phyloP scores from a whole-genome alignment of 2,888 invertebrate genomes.

The Hololepta plana region DNA sequence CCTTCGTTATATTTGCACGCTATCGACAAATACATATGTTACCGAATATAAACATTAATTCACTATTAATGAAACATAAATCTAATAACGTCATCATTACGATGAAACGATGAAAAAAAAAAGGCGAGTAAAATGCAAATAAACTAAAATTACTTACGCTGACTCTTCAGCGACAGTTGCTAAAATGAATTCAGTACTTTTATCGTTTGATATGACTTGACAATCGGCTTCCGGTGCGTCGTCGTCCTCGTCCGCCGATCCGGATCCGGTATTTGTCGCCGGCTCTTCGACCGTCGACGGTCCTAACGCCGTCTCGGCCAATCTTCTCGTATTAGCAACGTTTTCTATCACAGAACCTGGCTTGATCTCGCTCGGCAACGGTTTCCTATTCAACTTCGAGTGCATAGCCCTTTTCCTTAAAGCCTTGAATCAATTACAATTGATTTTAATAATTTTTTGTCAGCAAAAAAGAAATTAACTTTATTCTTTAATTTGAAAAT shows the following conservation, averaged over 20 bases:
- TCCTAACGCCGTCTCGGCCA: constrained; percentile 62
- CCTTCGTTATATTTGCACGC: too few relatives aligned
- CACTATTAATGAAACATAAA: not conserved
- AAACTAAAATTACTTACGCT: constrained; percentile 41
- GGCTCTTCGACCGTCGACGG: constrained; percentile 53
- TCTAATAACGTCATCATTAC: not conserved
- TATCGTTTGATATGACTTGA: constrained; percentile 78
- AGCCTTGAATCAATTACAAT: constrained; percentile 35
- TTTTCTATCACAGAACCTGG: constrained; percentile 78
- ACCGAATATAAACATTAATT: constrained; percentile 3
- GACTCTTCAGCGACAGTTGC: constrained; percentile 76
- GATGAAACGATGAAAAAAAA: constrained; percentile 1
- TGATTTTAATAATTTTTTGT: constrained; percentile 1
- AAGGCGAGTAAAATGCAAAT: constrained; percentile 2
- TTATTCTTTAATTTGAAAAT: too few relatives aligned
- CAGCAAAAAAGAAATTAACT: constrained; percentile 1
- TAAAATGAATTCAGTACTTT: constrained; percentile 78
- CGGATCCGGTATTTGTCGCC: constrained; percentile 79
- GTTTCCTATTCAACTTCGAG: constrained; percentile 61
- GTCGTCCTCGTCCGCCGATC: constrained; percentile 69
- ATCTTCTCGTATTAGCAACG: constrained; percentile 60
- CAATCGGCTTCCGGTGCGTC: constrained; percentile 47
- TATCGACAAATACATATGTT: not conserved
- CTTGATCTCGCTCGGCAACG: constrained; percentile 53
- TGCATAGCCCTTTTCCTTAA: constrained; percentile 70